Base-by-base conservation (phyloP, 2,797 vertebrate genomes). In the Ceryle rudis region DNA sequence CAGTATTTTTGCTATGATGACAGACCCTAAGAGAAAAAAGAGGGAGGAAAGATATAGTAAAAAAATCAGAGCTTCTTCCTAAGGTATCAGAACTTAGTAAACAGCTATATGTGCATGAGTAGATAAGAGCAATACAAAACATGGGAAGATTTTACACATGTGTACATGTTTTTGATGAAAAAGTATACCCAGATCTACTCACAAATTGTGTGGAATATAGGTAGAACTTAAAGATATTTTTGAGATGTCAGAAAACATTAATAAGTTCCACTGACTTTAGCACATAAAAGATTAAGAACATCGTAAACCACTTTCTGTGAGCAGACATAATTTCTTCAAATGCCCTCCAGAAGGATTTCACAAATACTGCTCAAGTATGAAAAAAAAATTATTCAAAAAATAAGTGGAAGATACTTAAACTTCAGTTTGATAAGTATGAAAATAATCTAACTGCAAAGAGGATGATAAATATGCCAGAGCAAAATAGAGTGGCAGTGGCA, bases 1-100 rank as follows among this genome's bases (percentile, higher is more conserved):
- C 96, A 93, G 91, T 78, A 69, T 89, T 98, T 97, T 96, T 84
- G 65, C 93, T 96, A 86, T 29, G 78, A 94, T 96, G 97, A 95
- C 97, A 97, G 82, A 95, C 86, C 47, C 87, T 91, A 71, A 92
- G 88, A 82, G 89, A 89, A 96, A 94, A 95, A 96, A 91, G 93
- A 89, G 91, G 80, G 66, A 80, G 66, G 70, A 82, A 95, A 94
- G 81, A 90, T 14, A 71, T 9, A 94, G 88, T 66, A 95, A 96
- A 96, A 72, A 10, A 81, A 87, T 95, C 61, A 89, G 16, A 96
- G 65, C 86, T 88, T 74, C 65, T 96, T 95, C 86, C 73, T 80
- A 62, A 93, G 58, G 62, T 69, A 88, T 72, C 28, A 86, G 44
- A 89, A 80, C 31, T 71, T 69, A 5, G 22, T 81, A 85, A 77